phyloP scores from a whole-genome alignment of 2,113 vertebrate genomes.

The Mesitornis unicolor region DNA sequence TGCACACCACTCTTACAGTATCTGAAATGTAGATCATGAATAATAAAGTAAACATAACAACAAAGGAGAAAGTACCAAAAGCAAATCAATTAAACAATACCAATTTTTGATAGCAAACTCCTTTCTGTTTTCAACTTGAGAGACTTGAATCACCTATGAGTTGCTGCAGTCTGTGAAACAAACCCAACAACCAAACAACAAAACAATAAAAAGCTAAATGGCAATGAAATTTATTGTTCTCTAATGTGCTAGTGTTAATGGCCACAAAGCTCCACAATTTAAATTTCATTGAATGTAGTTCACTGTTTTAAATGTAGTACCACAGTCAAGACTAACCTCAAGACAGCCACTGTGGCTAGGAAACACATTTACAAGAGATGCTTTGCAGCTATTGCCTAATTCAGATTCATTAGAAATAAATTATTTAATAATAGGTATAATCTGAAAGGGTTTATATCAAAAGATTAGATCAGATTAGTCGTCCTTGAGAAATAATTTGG shows the following conservation, averaged over 20 bases:
- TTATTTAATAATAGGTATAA: neutral
- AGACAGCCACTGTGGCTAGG: neutral
- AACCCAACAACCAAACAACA: too few relatives aligned
- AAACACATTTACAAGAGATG: neutral
- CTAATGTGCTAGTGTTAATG: neutral
- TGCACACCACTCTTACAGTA: fast-evolving
- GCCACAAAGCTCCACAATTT: neutral
- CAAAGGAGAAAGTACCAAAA: neutral
- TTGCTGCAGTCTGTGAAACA: neutral
- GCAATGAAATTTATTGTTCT: neutral
- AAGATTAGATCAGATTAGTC: neutral
- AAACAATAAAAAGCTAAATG: neutral
- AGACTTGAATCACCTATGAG: neutral
- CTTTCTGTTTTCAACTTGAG: neutral
- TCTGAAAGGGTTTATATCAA: neutral
- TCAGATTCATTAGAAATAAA: neutral
- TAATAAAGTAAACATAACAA: neutral
- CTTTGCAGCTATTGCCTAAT: neutral
- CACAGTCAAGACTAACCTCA: neutral
- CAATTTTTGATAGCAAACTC: neutral
- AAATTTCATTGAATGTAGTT: neutral
- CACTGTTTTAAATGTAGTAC: neutral
- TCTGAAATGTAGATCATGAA: neutral
- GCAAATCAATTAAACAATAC: neutral
- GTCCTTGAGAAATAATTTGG: neutral